Evolutionary conservation across 2,888 invertebrate genomes (phyloP), one percentile per base, ranked within the genome.

Genomic region (Troglohyphantes excavatus): DNA sequence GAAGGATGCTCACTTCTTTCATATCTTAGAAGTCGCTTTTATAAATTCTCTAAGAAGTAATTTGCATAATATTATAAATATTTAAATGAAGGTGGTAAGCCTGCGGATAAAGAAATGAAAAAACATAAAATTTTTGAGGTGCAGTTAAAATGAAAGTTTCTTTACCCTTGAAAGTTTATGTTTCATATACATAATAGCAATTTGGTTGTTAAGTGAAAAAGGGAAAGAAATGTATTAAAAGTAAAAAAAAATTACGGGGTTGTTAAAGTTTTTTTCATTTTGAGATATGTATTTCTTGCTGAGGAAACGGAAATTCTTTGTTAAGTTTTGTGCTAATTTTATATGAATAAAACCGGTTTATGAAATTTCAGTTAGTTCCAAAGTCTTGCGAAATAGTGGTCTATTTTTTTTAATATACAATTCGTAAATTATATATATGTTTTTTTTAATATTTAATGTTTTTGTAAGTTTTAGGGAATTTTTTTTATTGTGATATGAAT

Each of bases 61-160:
- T 81, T 70, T 81, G 33, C 68, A 70, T 81, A 81, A 59, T 70
- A 68, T 70, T 70, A 81, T 53, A 81, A 81, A 68, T 81, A 81
- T 81, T 81, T 70, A 81, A 81, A 81, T 81, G 59, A 59, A n/a
- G 59, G 29, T 5, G n/a, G 13, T 19, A 53, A 53, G 53, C n/a
- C 33, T 27, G 13, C 26, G 13, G 17, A 76, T n/a, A 79, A n/a
- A 43, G 7, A 11, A 6, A 53, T 11, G 17, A 29, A 59, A 68
- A 59, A 29, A 61, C 29, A 7, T 27, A 21, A 6, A 7, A 3
- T 68, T 29, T 53, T 59, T 76, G 5, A 5, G 3, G 13, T 53
- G 33, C 9, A 53, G 53, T 53, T 53, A 53, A 43, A 63, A 65
- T 65, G 39, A 78, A 65, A 67, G n/a, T 61, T 78, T 65, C 11